Percentiles rank a stretch among this genome's conserved stretches.
These are phyloP conservation scores for Epizoanthus scotinus DNA, from an alignment of 92 coral and sea anemone species.

Conservation along the genomic window DNA sequence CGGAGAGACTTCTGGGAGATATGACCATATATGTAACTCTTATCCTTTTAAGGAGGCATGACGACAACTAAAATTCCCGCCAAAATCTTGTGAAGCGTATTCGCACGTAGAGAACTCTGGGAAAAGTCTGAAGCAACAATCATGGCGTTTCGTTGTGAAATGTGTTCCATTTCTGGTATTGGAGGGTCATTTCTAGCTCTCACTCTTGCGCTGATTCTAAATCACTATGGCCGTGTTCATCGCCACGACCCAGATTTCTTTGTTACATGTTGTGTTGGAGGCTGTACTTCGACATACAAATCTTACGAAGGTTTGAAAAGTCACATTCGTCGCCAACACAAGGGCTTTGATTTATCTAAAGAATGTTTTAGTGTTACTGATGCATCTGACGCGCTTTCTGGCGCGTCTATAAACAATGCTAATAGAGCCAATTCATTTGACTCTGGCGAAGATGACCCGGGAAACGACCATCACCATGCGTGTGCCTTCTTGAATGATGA, in stretches of 20 bases:
- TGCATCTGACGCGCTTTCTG: too few species aligned
- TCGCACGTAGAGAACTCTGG: too few species aligned
- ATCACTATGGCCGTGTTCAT: conserved; percentile 52
- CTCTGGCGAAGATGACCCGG: too few species aligned
- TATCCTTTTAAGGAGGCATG: neutral
- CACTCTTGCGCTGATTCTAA: conserved; percentile 41
- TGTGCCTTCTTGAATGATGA: neutral
- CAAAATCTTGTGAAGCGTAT: too few species aligned
- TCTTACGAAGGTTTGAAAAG: conserved; percentile 41
- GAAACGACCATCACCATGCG: too few species aligned
- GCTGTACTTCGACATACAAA: conserved; percentile 36
- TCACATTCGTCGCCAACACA: conserved; percentile 54
- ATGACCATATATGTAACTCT: conserved; percentile 10
- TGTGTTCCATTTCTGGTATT: conserved; percentile 29
- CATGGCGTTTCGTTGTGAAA: conserved; percentile 42
- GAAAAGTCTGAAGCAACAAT: too few species aligned
- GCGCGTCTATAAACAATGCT: neutral
- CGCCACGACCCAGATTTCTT: conserved; percentile 57
- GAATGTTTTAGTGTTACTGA: neutral
- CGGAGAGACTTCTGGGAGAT: conserved; percentile 1
- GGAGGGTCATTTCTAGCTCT: conserved; percentile 40
- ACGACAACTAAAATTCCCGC: too few species aligned
- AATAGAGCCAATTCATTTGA: neutral
- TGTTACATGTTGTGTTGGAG: conserved; percentile 46
- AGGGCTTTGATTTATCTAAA: conserved; percentile 30